Evolutionary conservation across 2,797 vertebrate species (phyloP).

Genomic region (Chelmon rostratus): DNA sequence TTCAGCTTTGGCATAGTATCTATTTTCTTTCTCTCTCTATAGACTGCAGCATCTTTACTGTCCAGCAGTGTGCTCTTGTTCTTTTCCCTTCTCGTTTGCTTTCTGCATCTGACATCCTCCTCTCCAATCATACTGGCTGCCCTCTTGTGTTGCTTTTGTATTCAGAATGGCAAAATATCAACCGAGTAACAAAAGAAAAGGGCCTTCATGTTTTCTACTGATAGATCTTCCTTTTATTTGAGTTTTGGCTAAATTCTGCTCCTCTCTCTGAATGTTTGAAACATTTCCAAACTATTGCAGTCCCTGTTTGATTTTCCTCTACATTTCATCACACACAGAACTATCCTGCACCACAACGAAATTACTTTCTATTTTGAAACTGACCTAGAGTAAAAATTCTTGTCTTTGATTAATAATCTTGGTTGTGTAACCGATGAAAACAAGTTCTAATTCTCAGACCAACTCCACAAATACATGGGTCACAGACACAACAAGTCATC

Average conservation of each 20-base stretch:
- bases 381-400: not conserved
- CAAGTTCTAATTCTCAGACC: no score
- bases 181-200: constrained; percentile 18
- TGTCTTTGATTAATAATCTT: constrained; percentile 1
- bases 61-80: constrained; percentile 23
- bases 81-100: constrained; percentile 31
- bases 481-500: no score
- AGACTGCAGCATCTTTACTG: constrained; percentile 20
- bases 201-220: not conserved
- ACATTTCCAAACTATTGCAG: not conserved
- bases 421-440: not conserved
- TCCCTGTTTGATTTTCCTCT: not conserved
- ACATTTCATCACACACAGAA: constrained; percentile 2
- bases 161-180: constrained; percentile 27
- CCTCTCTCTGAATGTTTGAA: not conserved
- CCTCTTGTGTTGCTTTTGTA: constrained; percentile 18
- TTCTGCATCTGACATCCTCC: constrained; percentile 25
- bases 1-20: constrained; percentile 30
- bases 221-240: not conserved
- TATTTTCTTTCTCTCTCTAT: constrained; percentile 21
- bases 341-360: not conserved
- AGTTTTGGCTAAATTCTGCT: not conserved
- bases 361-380: not conserved
- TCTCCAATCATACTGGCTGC: constrained; percentile 18
- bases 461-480: no score